Evolutionary conservation across 2,888 invertebrate species (phyloP).

Genomic region (Harpalus rubripes): DNA sequence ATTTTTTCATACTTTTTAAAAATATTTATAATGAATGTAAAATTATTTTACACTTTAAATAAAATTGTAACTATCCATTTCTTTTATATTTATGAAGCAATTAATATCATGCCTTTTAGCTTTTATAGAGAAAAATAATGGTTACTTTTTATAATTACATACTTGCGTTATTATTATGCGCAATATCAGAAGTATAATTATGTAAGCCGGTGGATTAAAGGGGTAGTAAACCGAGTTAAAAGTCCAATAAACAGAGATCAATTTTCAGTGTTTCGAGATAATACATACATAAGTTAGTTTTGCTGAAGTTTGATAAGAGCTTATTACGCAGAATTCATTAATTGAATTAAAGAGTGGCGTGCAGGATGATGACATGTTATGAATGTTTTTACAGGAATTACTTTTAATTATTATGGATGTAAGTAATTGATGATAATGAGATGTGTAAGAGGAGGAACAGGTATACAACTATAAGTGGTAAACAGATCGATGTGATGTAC

Average conservation of each 20-base stretch:
- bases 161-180: slow-evolving; percentile 9
- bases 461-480: not conserved
- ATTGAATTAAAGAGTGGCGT: slow-evolving; percentile 46
- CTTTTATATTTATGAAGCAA: not conserved
- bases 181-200: slow-evolving; percentile 37
- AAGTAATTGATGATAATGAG: slow-evolving; percentile 34
- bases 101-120: slow-evolving; percentile 13
- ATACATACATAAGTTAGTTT: slow-evolving; percentile 8
- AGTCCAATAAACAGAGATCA: slow-evolving; percentile 24
- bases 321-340: slow-evolving; percentile 46
- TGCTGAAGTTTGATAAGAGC: slow-evolving; percentile 16
- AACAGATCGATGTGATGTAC: slow-evolving; percentile 79
- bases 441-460: slow-evolving; percentile 29
- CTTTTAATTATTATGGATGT: slow-evolving; percentile 13
- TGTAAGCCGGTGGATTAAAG: not conserved
- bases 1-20: too few species aligned
- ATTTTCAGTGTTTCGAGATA: slow-evolving; percentile 26
- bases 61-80: not conserved
- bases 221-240: slow-evolving; percentile 11
- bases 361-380: slow-evolving; percentile 40
- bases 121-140: slow-evolving; percentile 23
- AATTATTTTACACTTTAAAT: not conserved
- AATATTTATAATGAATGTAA: not conserved
- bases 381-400: slow-evolving; percentile 35
- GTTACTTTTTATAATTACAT: slow-evolving; percentile 12